Evolutionary conservation across 2,888 invertebrate genomes (phyloP), one percentile per base, ranked within the genome.

Genomic region (Priocnemis perturbator): DNA sequence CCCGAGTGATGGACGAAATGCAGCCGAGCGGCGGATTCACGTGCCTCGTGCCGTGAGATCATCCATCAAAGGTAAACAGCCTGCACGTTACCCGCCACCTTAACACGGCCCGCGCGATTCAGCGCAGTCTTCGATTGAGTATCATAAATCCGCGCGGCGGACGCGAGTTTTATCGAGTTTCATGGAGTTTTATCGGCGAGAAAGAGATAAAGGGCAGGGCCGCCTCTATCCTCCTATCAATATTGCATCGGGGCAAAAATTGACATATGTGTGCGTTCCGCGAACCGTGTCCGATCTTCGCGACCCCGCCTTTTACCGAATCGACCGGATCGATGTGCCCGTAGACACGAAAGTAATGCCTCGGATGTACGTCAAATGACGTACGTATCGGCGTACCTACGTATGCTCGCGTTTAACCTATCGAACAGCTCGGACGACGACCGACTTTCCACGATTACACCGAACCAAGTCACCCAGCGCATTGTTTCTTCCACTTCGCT

Each of bases 41-140:
- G 23, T 58, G 48, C 45, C 58, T 70, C 56, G 26, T 57, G 60
- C 60, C 56, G 50, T 68, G 68, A 75, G 62, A 67, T 19, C 69
- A 70, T 67, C 60, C 64, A 37, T 68, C 69, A 66, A 71, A 69
- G 78, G 78, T 78, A 75, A 78, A 67, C 57, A 64, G 19, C 19
- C 57, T 15, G 21, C 50, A 26, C 48, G 45, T 15, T 30, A 15
- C 30, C 3, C 37, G 11, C 3, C 19, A 21, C 21, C 50, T 17
- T 19, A 50, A 50, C n/a, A 19, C 19, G 23, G 23, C 14, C 57
- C 48, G 19, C 21, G 45, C n/a, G 30, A 20, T 53, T 19, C 44
- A 1, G 37, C 37, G 11, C n/a, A 2, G 17, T 19, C 19, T n/a
- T 17, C 44, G 26, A 11, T 57, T 37, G 37, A 37, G 37, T 17